Evolutionary conservation across 2,797 vertebrate genomes (phyloP), one percentile per base, ranked within the genome.

Genomic region (Gypaetus barbatus): DNA sequence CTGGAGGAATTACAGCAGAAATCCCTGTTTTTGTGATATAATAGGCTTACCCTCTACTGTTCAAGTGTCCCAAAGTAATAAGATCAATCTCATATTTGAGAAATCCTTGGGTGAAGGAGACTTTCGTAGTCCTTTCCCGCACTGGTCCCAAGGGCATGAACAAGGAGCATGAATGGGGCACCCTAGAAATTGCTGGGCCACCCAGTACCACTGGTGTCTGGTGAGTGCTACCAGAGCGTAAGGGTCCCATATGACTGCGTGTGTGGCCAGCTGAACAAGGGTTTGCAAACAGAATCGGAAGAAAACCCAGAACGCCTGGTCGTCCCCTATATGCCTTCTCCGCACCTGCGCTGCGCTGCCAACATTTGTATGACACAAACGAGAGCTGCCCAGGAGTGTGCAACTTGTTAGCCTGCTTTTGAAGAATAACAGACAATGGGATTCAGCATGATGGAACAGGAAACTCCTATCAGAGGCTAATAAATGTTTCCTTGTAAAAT

Each of bases 401-500:
- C 28, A 60, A 23, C 73, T 46, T 21, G 75, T 85, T 57, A 75
- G 84, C 18, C 73, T 75, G 84, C 82, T 83, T 89, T 75, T n/a
- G 89, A 44, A 57, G 39, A 85, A 21, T 15, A 44, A 13, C 15
- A 85, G 82, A 16, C 78, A 76, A 15, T 35, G 66, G 64, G 44
- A 82, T 79, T 79, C 77, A 64, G 78, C 64, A 64, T 39, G 69
- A 63, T 89, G 69, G 78, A 84, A 71, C 81, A 90, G 93, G 93
- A 96, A 95, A 31, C 90, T 77, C 65, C 69, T 57, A 83, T 92
- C 60, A 80, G 66, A 87, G 60, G 63, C 92, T 94, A 89, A 83
- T 89, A 91, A 94, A 93, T 60, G 65, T 93, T 96, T 92, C 64
- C 96, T 91, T 91, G 87, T 96, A 90, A 92, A 96, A 96, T 63